These are phyloP conservation scores for Noctua comes DNA, from an alignment of 2,888 invertebrate species.

Conservation along the genomic window DNA sequence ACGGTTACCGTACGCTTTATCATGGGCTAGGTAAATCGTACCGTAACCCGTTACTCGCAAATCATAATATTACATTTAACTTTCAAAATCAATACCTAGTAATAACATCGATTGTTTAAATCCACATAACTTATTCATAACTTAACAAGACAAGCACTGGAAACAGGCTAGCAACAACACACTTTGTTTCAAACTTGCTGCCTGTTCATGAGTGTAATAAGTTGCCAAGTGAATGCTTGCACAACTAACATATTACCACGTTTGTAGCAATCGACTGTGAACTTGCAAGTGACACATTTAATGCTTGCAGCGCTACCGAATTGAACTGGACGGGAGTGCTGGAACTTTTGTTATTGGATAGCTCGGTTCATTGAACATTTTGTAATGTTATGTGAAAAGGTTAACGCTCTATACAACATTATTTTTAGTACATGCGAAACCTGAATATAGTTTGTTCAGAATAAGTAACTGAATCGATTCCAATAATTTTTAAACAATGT, in stretches of 20 bases:
- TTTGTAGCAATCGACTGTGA: constrained; percentile 42
- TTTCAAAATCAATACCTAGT: neutral
- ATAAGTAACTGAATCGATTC: too few species aligned
- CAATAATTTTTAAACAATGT: too few species aligned
- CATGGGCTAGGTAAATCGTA: neutral
- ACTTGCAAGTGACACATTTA: constrained; percentile 58
- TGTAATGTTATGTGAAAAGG: constrained; percentile 16
- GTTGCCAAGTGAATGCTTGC: constrained; percentile 40
- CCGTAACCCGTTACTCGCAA: neutral
- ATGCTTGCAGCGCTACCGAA: constrained; percentile 35
- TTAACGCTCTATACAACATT: too few species aligned
- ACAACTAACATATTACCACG: constrained; percentile 53
- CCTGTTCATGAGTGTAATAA: constrained; percentile 45
- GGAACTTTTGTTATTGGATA: constrained; percentile 27
- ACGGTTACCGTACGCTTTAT: neutral
- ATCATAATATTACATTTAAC: neutral
- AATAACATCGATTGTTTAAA: constrained; percentile 15
- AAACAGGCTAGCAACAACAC: constrained; percentile 33
- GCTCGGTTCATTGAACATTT: constrained; percentile 10
- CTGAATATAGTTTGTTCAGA: too few species aligned
- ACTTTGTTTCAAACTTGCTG: constrained; percentile 39
- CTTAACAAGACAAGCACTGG: constrained; percentile 32
- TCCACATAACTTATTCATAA: constrained; percentile 13
- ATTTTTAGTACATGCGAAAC: too few species aligned
- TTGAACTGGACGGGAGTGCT: constrained; percentile 13